Conservation (phyloP, 2,113 vertebrate genomes). For the Lota lota region DNA sequence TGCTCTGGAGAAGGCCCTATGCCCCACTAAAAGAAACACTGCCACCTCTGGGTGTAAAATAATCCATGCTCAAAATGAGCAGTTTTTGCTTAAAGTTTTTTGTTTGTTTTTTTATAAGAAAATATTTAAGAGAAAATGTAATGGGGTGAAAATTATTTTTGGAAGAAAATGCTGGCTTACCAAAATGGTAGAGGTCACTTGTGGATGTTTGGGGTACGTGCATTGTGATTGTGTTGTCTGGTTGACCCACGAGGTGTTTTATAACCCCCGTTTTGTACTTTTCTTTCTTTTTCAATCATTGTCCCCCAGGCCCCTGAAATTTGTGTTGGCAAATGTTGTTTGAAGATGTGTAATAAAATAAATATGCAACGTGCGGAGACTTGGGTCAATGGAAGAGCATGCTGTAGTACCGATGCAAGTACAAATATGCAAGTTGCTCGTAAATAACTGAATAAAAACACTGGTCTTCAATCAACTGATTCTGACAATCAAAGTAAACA, state of each 20-base stretch:
- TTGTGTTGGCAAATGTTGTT: slow-evolving; percentile 66
- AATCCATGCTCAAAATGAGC: slow-evolving; percentile 48
- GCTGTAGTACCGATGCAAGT: too few species aligned
- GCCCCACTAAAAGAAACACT: slow-evolving; percentile 64
- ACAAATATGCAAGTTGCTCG: too few species aligned
- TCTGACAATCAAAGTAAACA: too few species aligned
- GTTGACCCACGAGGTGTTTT: slow-evolving; percentile 62
- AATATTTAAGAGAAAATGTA: slow-evolving; percentile 20
- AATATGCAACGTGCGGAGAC: slow-evolving; percentile 62
- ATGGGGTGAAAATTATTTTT: slow-evolving; percentile 61
- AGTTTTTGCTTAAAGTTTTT: slow-evolving; percentile 67
- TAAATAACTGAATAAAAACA: too few species aligned
- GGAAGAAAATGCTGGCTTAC: slow-evolving; percentile 64
- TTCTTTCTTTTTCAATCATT: slow-evolving; percentile 58
- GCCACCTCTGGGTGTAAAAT: slow-evolving; percentile 57
- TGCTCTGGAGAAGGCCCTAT: slow-evolving; percentile 52
- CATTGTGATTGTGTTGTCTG: slow-evolving; percentile 47
- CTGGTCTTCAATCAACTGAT: too few species aligned
- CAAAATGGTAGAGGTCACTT: slow-evolving; percentile 52
- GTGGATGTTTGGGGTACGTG: slow-evolving; percentile 67
- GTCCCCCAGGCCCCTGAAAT: slow-evolving; percentile 61
- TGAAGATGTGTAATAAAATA: slow-evolving; percentile 73
- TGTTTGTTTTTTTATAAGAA: slow-evolving; percentile 64
- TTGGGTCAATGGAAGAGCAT: slow-evolving; percentile 9
- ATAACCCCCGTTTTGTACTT: slow-evolving; percentile 68